phyloP scores from a whole-genome alignment of 1,140 invertebrate genomes.

The Procambarus virginalis region DNA sequence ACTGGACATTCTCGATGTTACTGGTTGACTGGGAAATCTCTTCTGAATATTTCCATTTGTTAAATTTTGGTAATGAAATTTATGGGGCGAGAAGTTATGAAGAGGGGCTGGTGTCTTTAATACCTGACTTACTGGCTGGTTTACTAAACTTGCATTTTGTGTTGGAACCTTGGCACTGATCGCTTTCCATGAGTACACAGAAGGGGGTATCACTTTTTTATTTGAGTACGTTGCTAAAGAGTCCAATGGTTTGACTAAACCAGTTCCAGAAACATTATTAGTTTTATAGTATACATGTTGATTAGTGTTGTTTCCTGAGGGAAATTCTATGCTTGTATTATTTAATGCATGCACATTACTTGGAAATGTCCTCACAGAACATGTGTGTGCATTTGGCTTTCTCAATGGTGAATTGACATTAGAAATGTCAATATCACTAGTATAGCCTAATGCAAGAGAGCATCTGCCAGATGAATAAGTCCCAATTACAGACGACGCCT shows the following conservation, averaged over 20 bases:
- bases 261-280: neutral
- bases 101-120: neutral
- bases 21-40: neutral
- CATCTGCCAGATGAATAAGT: too few relatives aligned
- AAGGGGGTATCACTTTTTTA: neutral
- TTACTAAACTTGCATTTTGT: neutral
- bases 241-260: neutral
- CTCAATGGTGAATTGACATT: neutral
- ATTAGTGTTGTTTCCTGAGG: neutral
- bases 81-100: neutral
- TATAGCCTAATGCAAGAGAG: neutral
- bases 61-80: neutral
- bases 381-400: neutral
- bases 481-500: too few relatives aligned
- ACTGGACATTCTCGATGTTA: neutral
- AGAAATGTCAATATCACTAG: neutral
- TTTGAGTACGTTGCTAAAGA: neutral
- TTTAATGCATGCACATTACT: neutral
- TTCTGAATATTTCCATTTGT: neutral
- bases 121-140: neutral
- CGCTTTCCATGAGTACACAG: constrained; percentile 21
- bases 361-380: neutral
- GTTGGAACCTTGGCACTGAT: neutral
- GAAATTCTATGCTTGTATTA: neutral
- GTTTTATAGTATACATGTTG: neutral